A percentile compares a stretch with the other conserved stretches of the same genome.
Conservation (phyloP, 2,888 invertebrate genomes). For the Tachystola acroxantha region DNA sequence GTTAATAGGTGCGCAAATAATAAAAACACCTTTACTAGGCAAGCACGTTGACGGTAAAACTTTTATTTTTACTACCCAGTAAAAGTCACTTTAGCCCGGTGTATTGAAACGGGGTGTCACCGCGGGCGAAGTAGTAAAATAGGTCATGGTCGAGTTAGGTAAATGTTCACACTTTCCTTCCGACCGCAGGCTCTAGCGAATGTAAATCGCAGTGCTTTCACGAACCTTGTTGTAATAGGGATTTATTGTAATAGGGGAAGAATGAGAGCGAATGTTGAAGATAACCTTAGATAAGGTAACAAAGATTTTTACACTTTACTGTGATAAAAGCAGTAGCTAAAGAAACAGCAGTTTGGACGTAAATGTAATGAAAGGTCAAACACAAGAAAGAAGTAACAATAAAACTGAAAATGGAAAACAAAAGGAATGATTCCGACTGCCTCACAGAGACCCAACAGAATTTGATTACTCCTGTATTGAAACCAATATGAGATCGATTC, state of each 20-base stretch:
- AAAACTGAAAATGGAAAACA: background rate
- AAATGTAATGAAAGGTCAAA: no score
- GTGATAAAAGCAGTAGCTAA: background rate
- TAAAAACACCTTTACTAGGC: slow-evolving; percentile 25
- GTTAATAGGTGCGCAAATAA: slow-evolving; percentile 15
- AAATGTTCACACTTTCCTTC: slow-evolving; percentile 27
- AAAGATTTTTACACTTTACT: no score
- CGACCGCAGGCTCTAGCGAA: slow-evolving; percentile 6
- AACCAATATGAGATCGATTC: background rate
- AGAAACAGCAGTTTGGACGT: no score
- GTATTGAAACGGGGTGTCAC: slow-evolving; percentile 46
- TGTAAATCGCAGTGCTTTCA: slow-evolving; percentile 9
- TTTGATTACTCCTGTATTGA: slow-evolving; percentile 1
- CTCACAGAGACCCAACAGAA: background rate
- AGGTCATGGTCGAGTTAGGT: slow-evolving; percentile 57
- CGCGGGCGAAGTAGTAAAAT: slow-evolving; percentile 38
- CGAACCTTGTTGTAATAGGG: slow-evolving; percentile 2
- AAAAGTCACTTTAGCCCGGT: slow-evolving; percentile 35
- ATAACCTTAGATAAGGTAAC: background rate
- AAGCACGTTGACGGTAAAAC: slow-evolving; percentile 21
- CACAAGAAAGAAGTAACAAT: background rate
- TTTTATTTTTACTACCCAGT: slow-evolving; percentile 41
- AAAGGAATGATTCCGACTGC: background rate
- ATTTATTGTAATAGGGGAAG: slow-evolving; percentile 1
- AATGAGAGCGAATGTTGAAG: background rate